These are phyloP conservation scores for Pollenia labialis DNA, from an alignment of 2,888 invertebrate genomes.

Conservation along the genomic window DNA sequence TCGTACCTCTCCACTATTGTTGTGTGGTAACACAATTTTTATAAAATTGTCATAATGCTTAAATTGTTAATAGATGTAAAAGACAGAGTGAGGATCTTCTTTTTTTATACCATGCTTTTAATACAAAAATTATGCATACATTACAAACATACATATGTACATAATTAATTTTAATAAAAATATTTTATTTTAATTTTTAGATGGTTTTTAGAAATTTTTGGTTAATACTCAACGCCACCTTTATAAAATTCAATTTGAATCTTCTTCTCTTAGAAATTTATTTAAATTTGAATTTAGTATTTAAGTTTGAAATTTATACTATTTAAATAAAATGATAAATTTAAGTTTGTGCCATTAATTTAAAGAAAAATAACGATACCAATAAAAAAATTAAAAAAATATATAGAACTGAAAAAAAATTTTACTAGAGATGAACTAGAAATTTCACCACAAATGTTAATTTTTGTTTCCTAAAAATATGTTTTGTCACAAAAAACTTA, in stretches of 20 bases:
- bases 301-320: constrained; percentile 42
- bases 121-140: no score
- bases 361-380: constrained; percentile 35
- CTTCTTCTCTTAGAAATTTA: constrained; percentile 30
- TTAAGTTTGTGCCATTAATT: constrained; percentile 72
- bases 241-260: constrained; percentile 27
- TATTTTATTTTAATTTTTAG: constrained; percentile 78
- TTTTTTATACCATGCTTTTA: no score
- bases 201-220: constrained; percentile 83
- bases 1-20: no score
- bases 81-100: no score
- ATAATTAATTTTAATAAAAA: constrained; percentile 34
- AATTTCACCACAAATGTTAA: no score
- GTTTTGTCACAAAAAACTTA: no score
- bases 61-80: no score
- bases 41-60: no score
- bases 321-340: constrained; percentile 40
- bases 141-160: neutral
- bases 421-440: no score
- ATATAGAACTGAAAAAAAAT: neutral
- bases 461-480: no score
- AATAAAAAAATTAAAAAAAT: constrained; percentile 13
- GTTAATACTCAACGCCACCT: constrained; percentile 75
- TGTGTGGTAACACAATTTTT: no score
- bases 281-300: constrained; percentile 26